Conservation (phyloP, 1,140 invertebrate genomes). For the Cydia strobilella region DNA sequence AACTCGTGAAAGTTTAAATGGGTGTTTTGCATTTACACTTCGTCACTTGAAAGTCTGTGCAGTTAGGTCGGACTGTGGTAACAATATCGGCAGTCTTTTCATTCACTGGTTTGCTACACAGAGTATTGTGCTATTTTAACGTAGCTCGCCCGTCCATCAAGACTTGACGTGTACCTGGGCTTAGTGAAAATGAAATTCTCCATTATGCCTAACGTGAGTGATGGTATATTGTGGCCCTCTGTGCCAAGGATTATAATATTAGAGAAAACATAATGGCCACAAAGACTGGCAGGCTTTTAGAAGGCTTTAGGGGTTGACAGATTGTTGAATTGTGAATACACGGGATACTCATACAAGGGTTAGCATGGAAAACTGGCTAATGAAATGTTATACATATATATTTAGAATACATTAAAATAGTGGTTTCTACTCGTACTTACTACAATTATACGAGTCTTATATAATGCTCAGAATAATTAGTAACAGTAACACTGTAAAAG, state of each 20-base stretch:
- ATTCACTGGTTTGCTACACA: not conserved
- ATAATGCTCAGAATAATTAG: no score
- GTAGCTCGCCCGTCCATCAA: constrained; percentile 19
- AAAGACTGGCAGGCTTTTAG: constrained; percentile 1
- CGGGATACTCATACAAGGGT: not conserved
- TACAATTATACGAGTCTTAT: no score
- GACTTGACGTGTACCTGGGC: constrained; percentile 23
- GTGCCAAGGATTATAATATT: constrained; percentile 21
- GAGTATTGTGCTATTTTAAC: constrained; percentile 4
- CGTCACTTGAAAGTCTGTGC: no score
- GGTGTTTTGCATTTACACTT: no score
- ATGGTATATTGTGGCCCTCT: constrained; percentile 16
- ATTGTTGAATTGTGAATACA: constrained; percentile 5
- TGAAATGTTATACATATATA: no score
- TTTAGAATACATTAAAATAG: no score
- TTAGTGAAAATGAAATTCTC: constrained; percentile 32
- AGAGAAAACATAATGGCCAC: constrained; percentile 23
- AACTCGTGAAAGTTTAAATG: no score
- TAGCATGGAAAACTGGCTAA: not conserved
- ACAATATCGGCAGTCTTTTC: not conserved
- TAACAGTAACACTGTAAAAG: no score
- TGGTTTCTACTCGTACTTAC: no score
- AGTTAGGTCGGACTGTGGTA: no score
- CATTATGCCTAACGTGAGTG: constrained; percentile 21
- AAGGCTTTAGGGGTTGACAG: constrained; percentile 10